Base-by-base conservation (phyloP, 2,113 vertebrate genomes). In the Siphamia tubifer region DNA sequence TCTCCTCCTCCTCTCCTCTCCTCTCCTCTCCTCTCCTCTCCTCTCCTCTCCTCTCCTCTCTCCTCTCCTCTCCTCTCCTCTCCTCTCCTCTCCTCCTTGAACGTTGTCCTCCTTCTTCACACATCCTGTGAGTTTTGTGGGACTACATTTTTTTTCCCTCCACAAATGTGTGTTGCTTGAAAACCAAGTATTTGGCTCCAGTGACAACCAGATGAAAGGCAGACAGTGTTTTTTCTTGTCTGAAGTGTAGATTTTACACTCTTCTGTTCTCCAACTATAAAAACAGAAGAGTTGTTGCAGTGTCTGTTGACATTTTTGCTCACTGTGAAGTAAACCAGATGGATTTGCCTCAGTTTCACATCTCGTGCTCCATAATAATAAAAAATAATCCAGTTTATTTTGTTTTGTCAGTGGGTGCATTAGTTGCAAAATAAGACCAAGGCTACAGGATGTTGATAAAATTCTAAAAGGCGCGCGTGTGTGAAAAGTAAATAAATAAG, bases 121-220 rank as follows among this genome's bases (percentile, higher is more conserved):
- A 57, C 56, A 23, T 52, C 54, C 45, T 21, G 31, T 54, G 42
- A 35, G 45, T 44, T 74, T 73, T 66, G 31, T 54, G 54, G 17
- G 8, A 31, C 45, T 39, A 27, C 54, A 62, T 20, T 43, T 68
- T 71, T 42, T 34, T 54, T 23, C 8, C 16, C n/a, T 9, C 28
- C 8, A 16, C 24, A 63, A 68, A n/a, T 32, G 23, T 15, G 23
- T 57, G 28, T 34, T 48, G 24, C 49, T 65, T 68, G n/a, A 51
- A 61, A 72, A 81, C 54, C 56, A 62, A 66, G 56, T 31, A 27
- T 71, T 61, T 70, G 57, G 62, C 51, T 77, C 6, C 16, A 21
- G 30, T 81, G 74, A 79, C 82, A 55, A 56, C 32, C 62, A 69
- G 60, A 83, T 83, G 19, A 82, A 78, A 78, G 63, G 17, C 48